phyloP scores from a whole-genome alignment of 2,888 invertebrate genomes.

The Lagria hirta region DNA sequence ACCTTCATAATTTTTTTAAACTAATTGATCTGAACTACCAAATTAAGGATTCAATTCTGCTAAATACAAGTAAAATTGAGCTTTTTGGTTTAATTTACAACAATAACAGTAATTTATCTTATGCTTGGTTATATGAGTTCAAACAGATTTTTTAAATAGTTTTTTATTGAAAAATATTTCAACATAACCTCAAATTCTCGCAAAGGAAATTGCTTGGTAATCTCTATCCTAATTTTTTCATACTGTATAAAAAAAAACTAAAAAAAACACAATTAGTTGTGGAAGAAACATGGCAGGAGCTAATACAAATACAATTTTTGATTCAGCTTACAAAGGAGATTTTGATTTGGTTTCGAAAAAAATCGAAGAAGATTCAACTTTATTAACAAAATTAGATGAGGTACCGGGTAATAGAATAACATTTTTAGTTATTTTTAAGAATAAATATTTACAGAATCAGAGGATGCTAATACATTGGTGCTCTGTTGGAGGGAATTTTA shows the following conservation, averaged over 20 bases:
- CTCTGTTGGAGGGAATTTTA: conserved; percentile 73
- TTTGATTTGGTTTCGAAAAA: conserved; percentile 65
- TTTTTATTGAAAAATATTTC: not conserved
- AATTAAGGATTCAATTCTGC: no score
- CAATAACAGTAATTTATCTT: not conserved
- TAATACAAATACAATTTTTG: conserved; percentile 57
- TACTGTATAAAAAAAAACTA: not conserved
- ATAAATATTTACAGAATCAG: conserved; percentile 59
- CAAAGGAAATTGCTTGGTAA: not conserved
- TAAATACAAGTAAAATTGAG: no score
- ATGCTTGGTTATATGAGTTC: not conserved
- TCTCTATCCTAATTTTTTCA: no score
- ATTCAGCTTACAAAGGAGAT: conserved; percentile 74
- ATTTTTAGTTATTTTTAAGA: conserved; percentile 6
- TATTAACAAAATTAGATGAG: conserved; percentile 56
- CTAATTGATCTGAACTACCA: no score
- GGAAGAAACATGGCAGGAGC: conserved; percentile 17
- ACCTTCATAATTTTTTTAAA: no score
- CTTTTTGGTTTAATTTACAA: conserved; percentile 1
- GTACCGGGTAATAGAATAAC: conserved; percentile 50
- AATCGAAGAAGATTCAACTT: conserved; percentile 59
- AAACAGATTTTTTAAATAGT: not conserved
- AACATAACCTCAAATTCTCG: not conserved
- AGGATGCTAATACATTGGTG: conserved; percentile 80
- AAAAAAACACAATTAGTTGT: no score